Evolutionary conservation across 2,888 invertebrate genomes (phyloP).

Genomic region (Chrysina gloriosa): DNA sequence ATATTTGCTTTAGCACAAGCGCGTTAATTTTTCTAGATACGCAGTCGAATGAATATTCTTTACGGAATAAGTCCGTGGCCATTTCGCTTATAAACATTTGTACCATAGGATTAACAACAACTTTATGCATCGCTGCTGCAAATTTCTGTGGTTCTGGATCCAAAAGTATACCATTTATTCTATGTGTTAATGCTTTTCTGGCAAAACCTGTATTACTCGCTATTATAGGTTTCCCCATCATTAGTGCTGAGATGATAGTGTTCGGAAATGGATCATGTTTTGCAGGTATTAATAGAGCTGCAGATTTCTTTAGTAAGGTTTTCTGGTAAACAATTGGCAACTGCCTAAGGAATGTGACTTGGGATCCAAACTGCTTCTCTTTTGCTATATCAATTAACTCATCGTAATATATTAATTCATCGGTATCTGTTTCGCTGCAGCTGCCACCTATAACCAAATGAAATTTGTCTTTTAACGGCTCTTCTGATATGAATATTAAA

Average conservation of each 20-base stretch:
- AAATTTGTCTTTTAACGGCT: constrained; percentile 53
- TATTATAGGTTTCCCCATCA: constrained; percentile 58
- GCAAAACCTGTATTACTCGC: constrained; percentile 59
- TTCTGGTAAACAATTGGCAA: constrained; percentile 59
- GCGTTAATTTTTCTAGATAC: constrained; percentile 54
- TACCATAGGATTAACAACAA: constrained; percentile 57
- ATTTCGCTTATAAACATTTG: constrained; percentile 60
- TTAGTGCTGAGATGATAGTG: constrained; percentile 57
- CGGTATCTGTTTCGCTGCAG: constrained; percentile 50
- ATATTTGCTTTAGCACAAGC: constrained; percentile 43
- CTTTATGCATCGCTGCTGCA: constrained; percentile 58
- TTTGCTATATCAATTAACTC: constrained; percentile 56
- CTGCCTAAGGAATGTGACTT: constrained; percentile 59
- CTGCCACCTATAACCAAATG: constrained; percentile 60
- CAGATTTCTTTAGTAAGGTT: constrained; percentile 57
- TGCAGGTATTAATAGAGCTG: constrained; percentile 57
- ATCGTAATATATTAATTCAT: constrained; percentile 56
- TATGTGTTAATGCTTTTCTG: constrained; percentile 55
- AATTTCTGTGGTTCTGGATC: constrained; percentile 57
- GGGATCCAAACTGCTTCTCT: constrained; percentile 56
- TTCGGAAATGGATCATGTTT: constrained; percentile 59
- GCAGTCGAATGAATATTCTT: constrained; percentile 55
- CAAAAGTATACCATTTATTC: constrained; percentile 59
- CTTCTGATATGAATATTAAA: constrained; percentile 54
- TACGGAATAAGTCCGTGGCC: constrained; percentile 56